Percentiles rank a stretch among this genome's conserved stretches.
These are phyloP conservation scores for Sternarchorhynchus goeldii DNA, from an alignment of 2,797 vertebrate genomes.

Conservation along the genomic window DNA sequence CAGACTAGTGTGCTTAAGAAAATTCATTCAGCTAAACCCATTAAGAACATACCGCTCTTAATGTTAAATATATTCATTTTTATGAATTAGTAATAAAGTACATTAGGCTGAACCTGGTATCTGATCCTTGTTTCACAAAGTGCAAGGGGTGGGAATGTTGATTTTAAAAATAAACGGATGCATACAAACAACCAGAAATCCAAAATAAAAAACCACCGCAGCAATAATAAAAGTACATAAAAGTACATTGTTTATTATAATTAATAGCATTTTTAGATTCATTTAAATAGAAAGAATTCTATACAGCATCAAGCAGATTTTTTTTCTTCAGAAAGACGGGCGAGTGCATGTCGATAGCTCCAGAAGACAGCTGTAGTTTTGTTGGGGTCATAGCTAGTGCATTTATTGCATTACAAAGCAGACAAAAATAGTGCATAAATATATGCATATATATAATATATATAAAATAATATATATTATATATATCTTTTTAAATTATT, in stretches of 20 bases:
- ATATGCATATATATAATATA: not conserved
- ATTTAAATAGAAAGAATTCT: constrained; percentile 83
- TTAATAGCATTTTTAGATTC: constrained; percentile 75
- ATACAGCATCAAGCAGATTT: constrained; percentile 81
- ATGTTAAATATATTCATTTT: constrained; percentile 44
- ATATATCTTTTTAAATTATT: constrained; percentile 40
- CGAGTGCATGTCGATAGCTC: constrained; percentile 71
- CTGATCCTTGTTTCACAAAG: not conserved
- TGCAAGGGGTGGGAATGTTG: not conserved
- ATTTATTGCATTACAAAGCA: constrained; percentile 85
- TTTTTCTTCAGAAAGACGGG: constrained; percentile 72
- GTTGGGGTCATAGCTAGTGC: constrained; percentile 78
- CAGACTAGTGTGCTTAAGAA: not conserved
- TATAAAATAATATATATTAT: constrained; percentile 52
- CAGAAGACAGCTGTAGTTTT: constrained; percentile 72
- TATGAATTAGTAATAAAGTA: constrained; percentile 59
- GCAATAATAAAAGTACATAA: constrained; percentile 79
- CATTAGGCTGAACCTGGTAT: constrained; percentile 20
- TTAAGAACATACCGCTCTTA: constrained; percentile 28
- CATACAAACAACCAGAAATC: constrained; percentile 25
- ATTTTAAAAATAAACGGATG: not conserved
- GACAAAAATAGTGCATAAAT: constrained; percentile 78
- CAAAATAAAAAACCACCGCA: constrained; percentile 51
- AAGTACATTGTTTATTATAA: constrained; percentile 77
- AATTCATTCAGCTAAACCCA: constrained; percentile 34